A percentile compares a stretch with the other conserved stretches of the same genome.
phyloP scores from a whole-genome alignment of 2,888 invertebrate species.

The Rhamnusium bicolor region DNA sequence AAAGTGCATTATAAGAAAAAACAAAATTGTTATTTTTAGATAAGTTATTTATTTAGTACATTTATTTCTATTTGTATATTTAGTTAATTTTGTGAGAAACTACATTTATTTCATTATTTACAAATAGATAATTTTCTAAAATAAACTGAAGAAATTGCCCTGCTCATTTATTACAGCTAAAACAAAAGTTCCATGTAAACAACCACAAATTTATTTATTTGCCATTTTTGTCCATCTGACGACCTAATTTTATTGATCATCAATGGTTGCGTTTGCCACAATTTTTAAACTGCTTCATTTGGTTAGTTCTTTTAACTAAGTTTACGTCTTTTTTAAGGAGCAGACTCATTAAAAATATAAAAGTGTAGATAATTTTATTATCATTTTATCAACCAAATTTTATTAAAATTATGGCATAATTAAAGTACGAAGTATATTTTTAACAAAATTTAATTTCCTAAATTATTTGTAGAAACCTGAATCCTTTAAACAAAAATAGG shows the following conservation, averaged over 20 bases:
- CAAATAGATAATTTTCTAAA: constrained; percentile 43
- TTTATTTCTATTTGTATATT: constrained; percentile 64
- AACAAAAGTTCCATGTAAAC: constrained; percentile 38
- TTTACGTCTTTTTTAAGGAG: no score
- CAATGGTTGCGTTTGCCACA: not conserved
- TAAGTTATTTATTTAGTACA: constrained; percentile 65
- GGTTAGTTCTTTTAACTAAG: no score
- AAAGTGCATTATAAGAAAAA: constrained; percentile 68
- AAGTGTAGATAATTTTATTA: no score
- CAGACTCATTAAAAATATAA: no score
- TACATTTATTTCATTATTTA: constrained; percentile 43
- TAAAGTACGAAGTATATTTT: no score
- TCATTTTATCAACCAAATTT: no score
- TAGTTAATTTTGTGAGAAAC: constrained; percentile 62
- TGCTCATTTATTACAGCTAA: constrained; percentile 29
- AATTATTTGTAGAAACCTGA: no score
- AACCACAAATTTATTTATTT: constrained; percentile 20
- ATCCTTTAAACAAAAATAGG: no score
- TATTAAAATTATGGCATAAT: no score
- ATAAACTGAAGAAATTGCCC: constrained; percentile 39
- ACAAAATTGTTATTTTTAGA: constrained; percentile 68
- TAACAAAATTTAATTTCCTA: no score
- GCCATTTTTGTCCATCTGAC: not conserved
- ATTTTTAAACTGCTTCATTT: not conserved
- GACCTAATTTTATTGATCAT: not conserved